Evolutionary conservation across 2,888 invertebrate genomes (phyloP).

Genomic region (Ophioninae sp.): DNA sequence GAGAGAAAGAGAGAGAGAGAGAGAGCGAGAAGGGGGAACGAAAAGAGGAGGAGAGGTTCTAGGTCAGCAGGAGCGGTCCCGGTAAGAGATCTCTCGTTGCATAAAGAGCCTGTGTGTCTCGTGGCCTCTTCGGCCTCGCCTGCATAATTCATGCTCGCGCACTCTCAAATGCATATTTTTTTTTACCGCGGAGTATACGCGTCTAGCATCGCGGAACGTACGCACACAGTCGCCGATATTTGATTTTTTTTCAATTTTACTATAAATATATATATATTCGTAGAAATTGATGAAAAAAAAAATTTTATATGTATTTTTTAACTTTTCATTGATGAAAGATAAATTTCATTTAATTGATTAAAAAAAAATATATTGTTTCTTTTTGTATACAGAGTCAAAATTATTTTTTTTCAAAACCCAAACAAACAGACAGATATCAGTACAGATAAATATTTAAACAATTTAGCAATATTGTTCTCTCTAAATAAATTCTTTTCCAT

Average conservation of each 20-base stretch:
- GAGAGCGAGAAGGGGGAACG: constrained; percentile 6
- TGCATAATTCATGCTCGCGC: constrained; percentile 76
- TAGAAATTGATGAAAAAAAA: too few relatives aligned
- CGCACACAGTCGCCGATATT: constrained; percentile 17
- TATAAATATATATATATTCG: not conserved
- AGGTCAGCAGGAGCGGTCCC: constrained; percentile 72
- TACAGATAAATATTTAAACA: too few relatives aligned
- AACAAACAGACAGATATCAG: too few relatives aligned
- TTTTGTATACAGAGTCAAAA: too few relatives aligned
- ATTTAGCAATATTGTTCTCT: too few relatives aligned
- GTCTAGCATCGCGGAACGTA: constrained; percentile 40
- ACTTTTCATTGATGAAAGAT: too few relatives aligned
- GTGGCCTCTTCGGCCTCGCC: constrained; percentile 59
- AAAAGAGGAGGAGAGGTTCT: constrained; percentile 63
- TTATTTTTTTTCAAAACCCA: too few relatives aligned
- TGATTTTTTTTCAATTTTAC: constrained; percentile 31
- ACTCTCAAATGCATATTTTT: constrained; percentile 61
- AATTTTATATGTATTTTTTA: too few relatives aligned
- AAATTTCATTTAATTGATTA: too few relatives aligned
- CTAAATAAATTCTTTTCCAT: too few relatives aligned
- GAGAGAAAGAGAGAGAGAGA: constrained; percentile 17
- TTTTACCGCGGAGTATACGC: constrained; percentile 55
- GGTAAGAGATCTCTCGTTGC: constrained; percentile 63
- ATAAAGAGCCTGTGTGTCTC: constrained; percentile 62
- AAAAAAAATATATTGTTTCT: too few relatives aligned